A percentile compares a stretch with the other conserved stretches of the same genome.
Evolutionary conservation across 1,140 invertebrate species (phyloP).

Genomic region (Ostrea denselamellosa): DNA sequence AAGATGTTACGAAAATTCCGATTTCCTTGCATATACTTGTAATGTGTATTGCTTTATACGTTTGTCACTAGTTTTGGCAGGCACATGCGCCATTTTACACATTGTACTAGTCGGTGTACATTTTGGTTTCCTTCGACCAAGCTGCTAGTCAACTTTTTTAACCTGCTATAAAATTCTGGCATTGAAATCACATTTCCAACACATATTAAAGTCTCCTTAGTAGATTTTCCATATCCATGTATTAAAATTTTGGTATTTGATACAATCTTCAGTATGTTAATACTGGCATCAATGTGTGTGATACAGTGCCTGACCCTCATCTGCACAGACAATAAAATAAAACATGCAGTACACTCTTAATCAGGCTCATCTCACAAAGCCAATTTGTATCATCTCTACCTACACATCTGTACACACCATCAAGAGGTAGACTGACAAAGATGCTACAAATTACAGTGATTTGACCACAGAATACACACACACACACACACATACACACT

Average conservation of each 20-base stretch:
- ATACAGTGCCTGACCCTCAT: neutral
- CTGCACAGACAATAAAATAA: neutral
- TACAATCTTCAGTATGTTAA: neutral
- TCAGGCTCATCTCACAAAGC: neutral
- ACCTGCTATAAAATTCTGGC: no score
- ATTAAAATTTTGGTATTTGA: neutral
- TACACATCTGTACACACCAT: neutral
- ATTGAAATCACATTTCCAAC: neutral
- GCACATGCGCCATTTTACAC: neutral
- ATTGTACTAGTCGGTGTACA: no score
- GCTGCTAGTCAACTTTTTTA: no score
- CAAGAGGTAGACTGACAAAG: neutral
- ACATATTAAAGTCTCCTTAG: neutral
- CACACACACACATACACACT: slow-evolving; percentile 5
- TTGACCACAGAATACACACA: neutral
- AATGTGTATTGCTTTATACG: neutral
- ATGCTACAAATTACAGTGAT: neutral
- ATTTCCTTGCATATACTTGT: neutral
- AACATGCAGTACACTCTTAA: no score
- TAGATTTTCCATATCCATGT: neutral
- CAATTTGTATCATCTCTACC: neutral
- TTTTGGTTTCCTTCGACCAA: no score
- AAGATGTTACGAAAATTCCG: no score
- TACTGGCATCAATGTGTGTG: neutral
- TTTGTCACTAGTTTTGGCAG: neutral